Conservation (phyloP, 2,797 vertebrate genomes). For the Momotus momota region DNA sequence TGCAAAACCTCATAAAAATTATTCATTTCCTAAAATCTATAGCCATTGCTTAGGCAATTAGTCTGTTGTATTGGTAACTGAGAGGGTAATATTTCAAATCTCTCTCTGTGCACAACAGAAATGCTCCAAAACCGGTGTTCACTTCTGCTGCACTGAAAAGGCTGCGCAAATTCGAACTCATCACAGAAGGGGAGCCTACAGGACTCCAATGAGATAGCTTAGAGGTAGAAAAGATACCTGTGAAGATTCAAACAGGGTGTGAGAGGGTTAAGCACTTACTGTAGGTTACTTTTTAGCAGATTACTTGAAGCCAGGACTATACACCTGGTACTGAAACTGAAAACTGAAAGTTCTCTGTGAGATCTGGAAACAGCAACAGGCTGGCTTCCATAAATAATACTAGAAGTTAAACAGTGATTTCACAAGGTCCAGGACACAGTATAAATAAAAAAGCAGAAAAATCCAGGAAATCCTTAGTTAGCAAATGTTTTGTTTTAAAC, state of each 20-base stretch:
- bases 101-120: not conserved
- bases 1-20: not conserved
- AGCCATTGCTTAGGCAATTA: not conserved
- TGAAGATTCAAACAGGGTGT: not conserved
- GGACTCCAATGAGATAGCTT: not conserved
- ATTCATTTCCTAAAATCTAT: not conserved
- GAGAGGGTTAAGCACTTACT: not conserved
- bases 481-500: conserved; percentile 66
- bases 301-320: not conserved
- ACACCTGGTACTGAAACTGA: conserved; percentile 28
- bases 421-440: conserved; percentile 43
- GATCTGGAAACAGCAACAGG: conserved; percentile 49
- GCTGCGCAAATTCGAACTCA: not conserved
- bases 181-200: not conserved
- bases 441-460: conserved; percentile 71
- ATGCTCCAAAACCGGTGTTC: not conserved
- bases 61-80: not conserved
- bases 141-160: not conserved
- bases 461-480: conserved; percentile 56
- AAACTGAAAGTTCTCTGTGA: conserved; percentile 49
- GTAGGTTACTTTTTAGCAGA: not conserved
- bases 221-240: not conserved
- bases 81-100: not conserved
- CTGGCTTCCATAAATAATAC: conserved; percentile 72
- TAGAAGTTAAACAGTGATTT: conserved; percentile 67